Evolutionary conservation across 1,140 invertebrate genomes (phyloP), one percentile per base, ranked within the genome.

Genomic region (Calliopsis andreniformis): DNA sequence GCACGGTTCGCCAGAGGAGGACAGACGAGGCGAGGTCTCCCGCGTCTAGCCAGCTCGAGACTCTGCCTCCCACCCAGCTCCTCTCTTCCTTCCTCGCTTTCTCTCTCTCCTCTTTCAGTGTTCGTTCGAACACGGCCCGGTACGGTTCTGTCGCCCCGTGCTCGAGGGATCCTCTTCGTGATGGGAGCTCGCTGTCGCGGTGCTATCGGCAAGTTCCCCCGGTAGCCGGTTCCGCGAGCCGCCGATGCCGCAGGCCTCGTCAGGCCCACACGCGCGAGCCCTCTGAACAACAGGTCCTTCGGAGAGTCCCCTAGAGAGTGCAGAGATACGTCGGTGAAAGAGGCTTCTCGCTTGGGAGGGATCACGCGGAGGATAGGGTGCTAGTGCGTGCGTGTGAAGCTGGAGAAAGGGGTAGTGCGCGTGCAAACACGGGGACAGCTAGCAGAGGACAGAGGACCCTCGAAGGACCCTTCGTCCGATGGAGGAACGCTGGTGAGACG

Each of bases 111-210:
- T 86, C 83, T 82, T 86, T 88, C 89, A 92, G 91, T 91, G 88
- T 89, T 90, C 87, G 88, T 86, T 88, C 87, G 89, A 89, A 86
- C 88, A 89, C 89, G 89, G 87, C 80, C 83, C 87, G 85, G 88
- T 86, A 86, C 80, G 81, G 86, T 89, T 88, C 72, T 82, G 64
- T 69, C 64, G 80, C 61, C 73, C 72, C 78, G 87, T 83, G 80
- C 45, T 73, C 75, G 61, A 76, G 67, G 84, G 78, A 77, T 79
- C 77, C 80, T 85, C 76, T 77, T 82, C 88, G 87, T 87, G 83
- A 90, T 90, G 89, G 89, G 84, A 90, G 85, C 87, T 87, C 84
- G 81, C 80, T 85, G 87, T 71, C 80, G 80, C 32, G 64, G 78
- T 82, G 82, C 53, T 86, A 83, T 86, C 80, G 84, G 83, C 78